Conservation (phyloP, 2,113 vertebrate genomes). For the Macquaria ambigua region DNA sequence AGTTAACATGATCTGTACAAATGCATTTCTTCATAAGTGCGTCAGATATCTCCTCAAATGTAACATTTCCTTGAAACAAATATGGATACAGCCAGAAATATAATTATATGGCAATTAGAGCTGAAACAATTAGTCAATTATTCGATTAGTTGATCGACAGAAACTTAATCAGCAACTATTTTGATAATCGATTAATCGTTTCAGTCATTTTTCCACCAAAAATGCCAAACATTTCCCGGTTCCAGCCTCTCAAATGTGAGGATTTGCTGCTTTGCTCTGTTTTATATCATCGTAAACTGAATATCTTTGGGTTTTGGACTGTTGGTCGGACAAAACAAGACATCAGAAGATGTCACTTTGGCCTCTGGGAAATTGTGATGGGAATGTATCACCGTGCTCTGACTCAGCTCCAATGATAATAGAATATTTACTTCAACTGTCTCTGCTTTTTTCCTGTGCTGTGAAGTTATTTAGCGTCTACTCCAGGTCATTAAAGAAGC, state of each 20-base stretch:
- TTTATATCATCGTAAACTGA: neutral
- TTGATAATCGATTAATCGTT: neutral
- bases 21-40: neutral
- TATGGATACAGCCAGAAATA: neutral
- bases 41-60: neutral
- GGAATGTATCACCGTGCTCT: neutral
- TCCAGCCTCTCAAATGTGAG: neutral
- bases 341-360: neutral
- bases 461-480: neutral
- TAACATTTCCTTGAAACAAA: neutral
- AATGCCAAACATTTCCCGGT: neutral
- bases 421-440: neutral
- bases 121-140: neutral
- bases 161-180: neutral
- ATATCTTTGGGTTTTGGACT: neutral
- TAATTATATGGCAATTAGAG: neutral
- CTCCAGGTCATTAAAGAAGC: slow-evolving; percentile 3
- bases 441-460: neutral
- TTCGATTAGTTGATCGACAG: neutral
- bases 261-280: neutral
- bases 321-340: neutral
- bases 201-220: neutral
- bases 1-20: neutral
- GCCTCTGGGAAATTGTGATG: neutral
- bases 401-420: neutral